phyloP scores from a whole-genome alignment of 2,113 vertebrate species.

The Anhinga anhinga region DNA sequence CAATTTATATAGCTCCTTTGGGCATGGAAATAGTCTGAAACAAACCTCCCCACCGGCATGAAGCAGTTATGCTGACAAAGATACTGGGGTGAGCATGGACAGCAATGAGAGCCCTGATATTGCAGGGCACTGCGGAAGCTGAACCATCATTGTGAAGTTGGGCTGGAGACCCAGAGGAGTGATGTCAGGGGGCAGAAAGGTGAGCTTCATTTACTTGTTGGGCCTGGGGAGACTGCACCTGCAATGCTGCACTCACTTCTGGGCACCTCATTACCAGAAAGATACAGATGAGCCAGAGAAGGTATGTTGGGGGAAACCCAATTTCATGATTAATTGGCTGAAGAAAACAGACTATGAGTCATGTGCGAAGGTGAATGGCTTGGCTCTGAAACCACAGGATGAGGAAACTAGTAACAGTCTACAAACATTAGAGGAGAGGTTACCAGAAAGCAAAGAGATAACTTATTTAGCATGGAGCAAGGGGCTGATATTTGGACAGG shows the following conservation, averaged over 20 bases:
- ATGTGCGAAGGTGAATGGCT: background rate
- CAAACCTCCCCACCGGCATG: background rate
- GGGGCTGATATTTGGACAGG: background rate
- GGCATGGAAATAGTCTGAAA: background rate
- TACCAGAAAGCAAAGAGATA: background rate
- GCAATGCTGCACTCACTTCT: background rate
- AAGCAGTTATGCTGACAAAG: background rate
- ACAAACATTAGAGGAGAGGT: background rate
- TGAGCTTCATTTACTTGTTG: background rate
- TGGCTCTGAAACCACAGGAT: background rate
- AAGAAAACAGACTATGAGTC: background rate
- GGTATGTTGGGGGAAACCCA: background rate
- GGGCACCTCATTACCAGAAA: background rate
- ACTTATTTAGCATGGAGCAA: background rate
- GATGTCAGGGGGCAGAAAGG: background rate
- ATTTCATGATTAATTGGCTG: background rate
- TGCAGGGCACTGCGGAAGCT: background rate
- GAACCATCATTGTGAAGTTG: background rate
- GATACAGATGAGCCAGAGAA: background rate
- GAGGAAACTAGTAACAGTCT: background rate
- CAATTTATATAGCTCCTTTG: background rate
- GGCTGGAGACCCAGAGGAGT: background rate
- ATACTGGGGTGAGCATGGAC: background rate
- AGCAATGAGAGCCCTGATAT: background rate
- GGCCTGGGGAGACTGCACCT: background rate